phyloP scores from a whole-genome alignment of 2,113 vertebrate genomes.

The Haliaeetus leucogaster region DNA sequence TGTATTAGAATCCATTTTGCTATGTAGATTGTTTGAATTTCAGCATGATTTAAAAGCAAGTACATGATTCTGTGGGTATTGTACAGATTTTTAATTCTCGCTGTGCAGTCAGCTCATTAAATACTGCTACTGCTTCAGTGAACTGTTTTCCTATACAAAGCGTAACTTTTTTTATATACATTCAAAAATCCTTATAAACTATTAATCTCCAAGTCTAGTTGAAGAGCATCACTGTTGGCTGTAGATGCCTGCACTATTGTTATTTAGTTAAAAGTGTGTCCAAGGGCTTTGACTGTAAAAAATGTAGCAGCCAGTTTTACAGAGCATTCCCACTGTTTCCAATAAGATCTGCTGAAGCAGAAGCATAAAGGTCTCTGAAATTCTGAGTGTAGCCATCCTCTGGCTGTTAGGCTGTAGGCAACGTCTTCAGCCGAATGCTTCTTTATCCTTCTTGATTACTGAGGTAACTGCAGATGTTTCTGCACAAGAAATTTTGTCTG shows the following conservation, averaged over 20 bases:
- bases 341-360: background rate
- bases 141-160: background rate
- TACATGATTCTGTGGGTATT: background rate
- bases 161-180: background rate
- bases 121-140: background rate
- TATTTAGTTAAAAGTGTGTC: background rate
- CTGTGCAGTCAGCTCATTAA: background rate
- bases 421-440: background rate
- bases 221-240: background rate
- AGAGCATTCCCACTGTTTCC: background rate
- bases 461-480: background rate
- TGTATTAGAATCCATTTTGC: background rate
- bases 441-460: background rate
- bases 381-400: background rate
- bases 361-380: background rate
- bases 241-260: background rate
- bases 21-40: background rate
- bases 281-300: background rate
- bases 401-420: background rate
- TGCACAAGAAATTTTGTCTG: background rate
- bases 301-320: background rate
- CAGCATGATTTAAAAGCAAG: background rate
- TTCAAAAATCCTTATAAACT: background rate
- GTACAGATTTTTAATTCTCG: background rate
- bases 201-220: background rate